Conservation (phyloP, 2,797 vertebrate species). For the Sebastes nivosus region DNA sequence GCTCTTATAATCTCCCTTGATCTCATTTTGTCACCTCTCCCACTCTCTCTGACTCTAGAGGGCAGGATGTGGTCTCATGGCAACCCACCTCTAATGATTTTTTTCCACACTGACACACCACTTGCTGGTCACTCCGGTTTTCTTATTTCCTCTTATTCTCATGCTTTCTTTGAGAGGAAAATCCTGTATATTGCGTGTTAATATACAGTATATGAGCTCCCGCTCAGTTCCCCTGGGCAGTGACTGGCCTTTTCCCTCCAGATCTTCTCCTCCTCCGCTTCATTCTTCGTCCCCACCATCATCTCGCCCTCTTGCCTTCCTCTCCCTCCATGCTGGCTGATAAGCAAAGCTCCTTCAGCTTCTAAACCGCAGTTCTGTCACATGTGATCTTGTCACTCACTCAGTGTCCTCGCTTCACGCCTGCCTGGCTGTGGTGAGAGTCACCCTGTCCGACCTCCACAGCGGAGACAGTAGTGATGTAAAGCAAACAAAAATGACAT, state of each 20-base stretch:
- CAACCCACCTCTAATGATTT: neutral
- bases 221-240: neutral
- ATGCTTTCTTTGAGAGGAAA: neutral
- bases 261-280: neutral
- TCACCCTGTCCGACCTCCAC: neutral
- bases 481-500: slow-evolving; percentile 2
- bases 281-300: neutral
- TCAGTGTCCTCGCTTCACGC: slow-evolving; percentile 23
- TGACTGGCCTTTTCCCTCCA: slow-evolving; percentile 16
- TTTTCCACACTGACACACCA: neutral
- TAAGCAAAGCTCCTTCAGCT: slow-evolving; percentile 26
- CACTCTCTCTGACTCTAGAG: neutral
- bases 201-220: neutral
- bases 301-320: neutral
- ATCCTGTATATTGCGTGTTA: neutral
- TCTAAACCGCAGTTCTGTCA: slow-evolving; percentile 46
- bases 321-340: slow-evolving; percentile 13
- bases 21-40: slow-evolving; percentile 25
- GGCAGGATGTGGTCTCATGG: slow-evolving; percentile 3
- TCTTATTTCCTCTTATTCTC: neutral
- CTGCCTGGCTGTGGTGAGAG: slow-evolving; percentile 1
- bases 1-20: slow-evolving; percentile 32
- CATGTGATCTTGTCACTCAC: slow-evolving; percentile 60
- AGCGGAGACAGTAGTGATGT: neutral
- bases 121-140: neutral